Evolutionary conservation across 2,888 invertebrate genomes (phyloP), one percentile per base, ranked within the genome.

Genomic region (Lochmaea crataegi): DNA sequence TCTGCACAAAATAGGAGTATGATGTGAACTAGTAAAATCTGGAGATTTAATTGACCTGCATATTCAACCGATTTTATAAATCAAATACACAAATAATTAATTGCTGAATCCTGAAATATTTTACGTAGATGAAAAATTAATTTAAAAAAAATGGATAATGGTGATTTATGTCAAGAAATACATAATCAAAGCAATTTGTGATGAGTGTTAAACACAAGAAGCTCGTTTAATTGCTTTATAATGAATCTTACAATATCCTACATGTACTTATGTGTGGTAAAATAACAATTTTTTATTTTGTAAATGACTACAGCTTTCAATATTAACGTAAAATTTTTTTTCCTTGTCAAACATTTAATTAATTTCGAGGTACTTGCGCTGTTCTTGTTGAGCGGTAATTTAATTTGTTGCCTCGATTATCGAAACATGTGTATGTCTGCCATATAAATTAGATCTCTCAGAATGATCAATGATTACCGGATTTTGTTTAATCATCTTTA

Each of bases 331-430:
- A 38, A 65, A 38, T 56, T 65, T 71, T 68, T 53, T 63, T 65
- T 70, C 18, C 65, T 57, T 60, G 60, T 71, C 51, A 45, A 48
- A 71, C 65, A 68, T 68, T 73, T 73, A 73, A 73, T 73, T 69
- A 68, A 72, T 63, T 68, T 72, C 58, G 45, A 32, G 56, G 64
- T 53, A 68, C 48, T 64, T 64, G 51, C 32, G 1, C 64, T 65
- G 57, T 58, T 73, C 68, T 68, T 51, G 68, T 65, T 65, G 51
- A 64, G 60, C 7, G 32, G 65, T 65, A 60, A 73, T 73, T 68
- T 69, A 73, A 73, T 65, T 73, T 68, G 68, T 64, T 68, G 65
- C 73, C 18, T 68, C 60, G 26, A 73, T 64, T 73, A 73, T 51
- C 41, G 71, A 73, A 65, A 73, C 73, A 65, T 65, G 56, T 73